Evolutionary conservation across 2,888 invertebrate species (phyloP).

Genomic region (Mylabris sibirica): DNA sequence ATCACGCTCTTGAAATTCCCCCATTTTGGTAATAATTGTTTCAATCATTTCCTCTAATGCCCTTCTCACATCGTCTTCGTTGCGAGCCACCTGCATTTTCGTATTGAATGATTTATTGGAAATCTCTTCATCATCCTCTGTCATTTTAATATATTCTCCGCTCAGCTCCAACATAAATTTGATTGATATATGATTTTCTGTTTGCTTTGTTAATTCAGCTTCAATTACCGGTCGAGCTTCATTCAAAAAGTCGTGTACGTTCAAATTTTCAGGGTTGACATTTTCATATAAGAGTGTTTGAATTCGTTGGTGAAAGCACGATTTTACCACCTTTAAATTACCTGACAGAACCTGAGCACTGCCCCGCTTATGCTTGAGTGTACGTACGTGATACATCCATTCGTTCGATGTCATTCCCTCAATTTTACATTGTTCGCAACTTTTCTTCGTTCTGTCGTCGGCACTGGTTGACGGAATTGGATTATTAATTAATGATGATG

Average conservation of each 20-base stretch:
- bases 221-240: background rate
- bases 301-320: background rate
- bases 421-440: background rate
- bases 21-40: conserved; percentile 34
- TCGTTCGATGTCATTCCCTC: background rate
- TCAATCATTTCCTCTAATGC: conserved; percentile 22
- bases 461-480: no score
- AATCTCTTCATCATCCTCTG: background rate
- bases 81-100: background rate
- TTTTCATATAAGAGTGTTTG: background rate
- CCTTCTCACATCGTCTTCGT: no score
- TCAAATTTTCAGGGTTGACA: background rate
- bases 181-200: background rate
- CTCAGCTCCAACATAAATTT: background rate
- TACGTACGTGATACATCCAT: background rate
- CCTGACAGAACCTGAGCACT: background rate
- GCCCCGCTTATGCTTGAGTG: background rate
- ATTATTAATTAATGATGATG: no score
- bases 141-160: background rate
- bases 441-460: no score
- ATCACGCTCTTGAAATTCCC: conserved; percentile 43
- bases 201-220: background rate
- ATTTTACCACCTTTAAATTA: background rate
- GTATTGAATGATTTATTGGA: background rate
- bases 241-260: background rate